Base-by-base conservation (phyloP, 2,888 invertebrate species). In the Pharmacophagus antenor region DNA sequence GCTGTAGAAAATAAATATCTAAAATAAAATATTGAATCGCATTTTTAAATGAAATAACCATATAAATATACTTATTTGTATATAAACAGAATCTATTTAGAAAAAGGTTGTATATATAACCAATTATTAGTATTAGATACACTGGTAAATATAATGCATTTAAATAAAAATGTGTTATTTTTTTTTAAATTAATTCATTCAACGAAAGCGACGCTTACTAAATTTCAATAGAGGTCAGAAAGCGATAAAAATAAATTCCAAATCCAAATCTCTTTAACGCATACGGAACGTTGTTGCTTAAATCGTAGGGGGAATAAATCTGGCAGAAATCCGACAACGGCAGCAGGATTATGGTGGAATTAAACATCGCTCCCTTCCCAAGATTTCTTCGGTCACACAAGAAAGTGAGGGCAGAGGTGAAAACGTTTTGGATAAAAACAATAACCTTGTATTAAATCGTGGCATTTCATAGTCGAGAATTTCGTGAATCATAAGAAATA, bases 371-470 rank as follows among this genome's bases (percentile, higher is more conserved):
- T 44, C 53, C 42, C 49, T 44, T 41, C 22, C 58, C 25, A 46
- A 59, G 49, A 62, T 63, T 56, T 60, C 42, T 56, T 56, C 46
- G 54, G 51, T 59, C 54, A 58, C 56, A 55, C 56, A 54, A 51
- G 61, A 54, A 58, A 49, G 48, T 46, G 31, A 62, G 52, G 56
- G 48, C 31, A 58, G 51, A 60, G 57, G 60, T 64, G 59, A 63
- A 63, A 63, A 63, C 59, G 58, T 63, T 63, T 55, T 37, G n/a
- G 25, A 62, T 56, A 65, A 64, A 65, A 68, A 67, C 66, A 68
- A 68, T 68, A 68, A 68, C 65, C 66, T 64, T 62, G 63, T 66
- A 61, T 63, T 58, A 63, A 65, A 67, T 66, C 63, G 63, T 56
- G 60, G 65, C 63, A n/a, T 63, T 68, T 63, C 62, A 67, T 67